Evolutionary conservation across 2,113 vertebrate genomes (phyloP).

Genomic region (Todiramphus chloris): DNA sequence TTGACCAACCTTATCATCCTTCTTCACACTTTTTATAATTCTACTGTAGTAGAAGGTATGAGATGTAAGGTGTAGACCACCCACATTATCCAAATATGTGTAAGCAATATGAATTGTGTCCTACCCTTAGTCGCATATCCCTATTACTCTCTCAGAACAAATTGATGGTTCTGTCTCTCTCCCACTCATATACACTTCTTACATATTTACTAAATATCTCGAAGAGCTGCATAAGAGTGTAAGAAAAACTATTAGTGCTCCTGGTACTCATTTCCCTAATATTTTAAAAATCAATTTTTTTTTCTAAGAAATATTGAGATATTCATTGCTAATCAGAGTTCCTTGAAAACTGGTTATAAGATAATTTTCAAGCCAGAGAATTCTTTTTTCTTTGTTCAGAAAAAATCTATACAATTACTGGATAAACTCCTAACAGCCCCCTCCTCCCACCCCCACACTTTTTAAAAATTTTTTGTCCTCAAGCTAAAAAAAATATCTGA

Average conservation of each 20-base stretch:
- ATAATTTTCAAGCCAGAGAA: neutral
- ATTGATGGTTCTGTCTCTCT: neutral
- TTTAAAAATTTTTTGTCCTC: neutral
- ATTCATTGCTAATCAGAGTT: neutral
- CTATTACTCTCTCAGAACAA: neutral
- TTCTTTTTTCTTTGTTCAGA: neutral
- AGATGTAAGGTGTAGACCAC: neutral
- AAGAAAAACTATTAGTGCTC: neutral
- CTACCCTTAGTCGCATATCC: rapidly evolving
- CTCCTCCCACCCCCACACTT: too few species aligned
- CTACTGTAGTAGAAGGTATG: neutral
- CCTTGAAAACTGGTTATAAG: neutral
- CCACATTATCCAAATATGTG: neutral
- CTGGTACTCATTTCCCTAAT: neutral
- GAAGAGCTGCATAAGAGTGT: neutral
- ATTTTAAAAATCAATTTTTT: neutral
- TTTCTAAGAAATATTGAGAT: neutral
- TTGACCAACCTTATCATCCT: neutral
- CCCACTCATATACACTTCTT: neutral
- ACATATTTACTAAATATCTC: neutral
- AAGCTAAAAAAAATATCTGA: neutral
- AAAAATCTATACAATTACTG: neutral
- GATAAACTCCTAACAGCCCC: neutral
- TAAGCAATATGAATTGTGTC: neutral
- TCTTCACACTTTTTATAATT: neutral